Base-by-base conservation (phyloP, 2,888 invertebrate genomes). In the Diarsia rubi region DNA sequence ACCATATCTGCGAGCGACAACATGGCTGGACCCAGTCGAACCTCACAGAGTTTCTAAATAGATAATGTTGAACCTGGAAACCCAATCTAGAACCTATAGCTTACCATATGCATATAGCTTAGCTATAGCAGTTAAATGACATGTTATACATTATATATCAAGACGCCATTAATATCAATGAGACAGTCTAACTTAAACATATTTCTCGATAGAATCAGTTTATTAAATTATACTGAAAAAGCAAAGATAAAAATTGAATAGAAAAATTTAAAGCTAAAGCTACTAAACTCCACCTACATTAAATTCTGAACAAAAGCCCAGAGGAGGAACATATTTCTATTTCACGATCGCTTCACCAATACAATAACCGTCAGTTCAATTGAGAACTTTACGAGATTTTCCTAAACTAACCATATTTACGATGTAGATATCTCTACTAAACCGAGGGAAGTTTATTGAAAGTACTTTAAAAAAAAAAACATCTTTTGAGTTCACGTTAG, bases 381-480 rank as follows among this genome's bases (percentile, higher is more conserved):
- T 63, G 66, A 47, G 62, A 63, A 63, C 21, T 75, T 81, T 75
- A 75, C 21, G 66, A 64, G 66, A 67, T 79, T 81, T 67, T 75
- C 31, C 47, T 66, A 49, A 69, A 57, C 54, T 31, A 54, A 62
- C 31, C 63, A 54, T 69, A 44, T 64, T 74, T 69, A 69, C 54
- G 54, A 66, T 37, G 47, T n/a, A 44, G 31, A 67, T 37, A 21
- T 44, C n/a, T 44, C n/a, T 45, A 44, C 14, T 31, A 24, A 52
- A 21, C 54, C 14, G 1, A 52, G 9, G 37, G 16, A 44, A n/a
- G n/a, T 63, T 72, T 63, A 72, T 78, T 67, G 44, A 63, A 57
- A 12, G 16, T 19, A 21, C 21, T 11, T 44, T 5, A 11, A 47
- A 44, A 60, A 71, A 78, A 66, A 60, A 71, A 78, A 66, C 31